These are phyloP conservation scores for Eulemur rufifrons DNA, from an alignment of 2,113 vertebrate species.

Conservation along the genomic window DNA sequence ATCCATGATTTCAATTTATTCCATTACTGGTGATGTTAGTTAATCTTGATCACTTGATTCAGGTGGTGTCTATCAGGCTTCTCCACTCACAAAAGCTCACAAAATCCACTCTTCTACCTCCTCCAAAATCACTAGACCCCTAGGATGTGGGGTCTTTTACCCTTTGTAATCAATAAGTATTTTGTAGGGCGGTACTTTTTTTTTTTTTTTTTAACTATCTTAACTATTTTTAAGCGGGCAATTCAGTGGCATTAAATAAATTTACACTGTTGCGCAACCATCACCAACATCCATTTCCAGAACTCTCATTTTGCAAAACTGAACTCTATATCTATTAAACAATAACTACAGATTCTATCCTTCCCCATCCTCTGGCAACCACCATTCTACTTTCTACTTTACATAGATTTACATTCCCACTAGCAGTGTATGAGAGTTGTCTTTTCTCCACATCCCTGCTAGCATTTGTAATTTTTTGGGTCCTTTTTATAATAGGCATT, in stretches of 20 bases:
- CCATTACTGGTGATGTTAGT: neutral
- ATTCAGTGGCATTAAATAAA: neutral
- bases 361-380: neutral
- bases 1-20: neutral
- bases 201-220: neutral
- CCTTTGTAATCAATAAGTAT: neutral
- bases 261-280: neutral
- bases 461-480: neutral
- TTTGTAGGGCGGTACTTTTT: neutral
- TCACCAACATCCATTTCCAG: neutral
- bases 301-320: neutral
- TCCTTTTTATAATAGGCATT: neutral
- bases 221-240: neutral
- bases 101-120: too few relatives aligned
- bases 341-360: neutral
- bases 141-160: neutral
- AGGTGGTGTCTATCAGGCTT: neutral
- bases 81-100: too few relatives aligned
- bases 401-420: neutral
- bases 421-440: neutral
- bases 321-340: neutral
- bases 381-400: neutral
- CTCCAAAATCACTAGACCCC: too few relatives aligned
- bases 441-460: neutral
- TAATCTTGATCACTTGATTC: neutral